These are phyloP conservation scores for Pecten maximus DNA, from an alignment of 2,888 invertebrate genomes.

Conservation along the genomic window DNA sequence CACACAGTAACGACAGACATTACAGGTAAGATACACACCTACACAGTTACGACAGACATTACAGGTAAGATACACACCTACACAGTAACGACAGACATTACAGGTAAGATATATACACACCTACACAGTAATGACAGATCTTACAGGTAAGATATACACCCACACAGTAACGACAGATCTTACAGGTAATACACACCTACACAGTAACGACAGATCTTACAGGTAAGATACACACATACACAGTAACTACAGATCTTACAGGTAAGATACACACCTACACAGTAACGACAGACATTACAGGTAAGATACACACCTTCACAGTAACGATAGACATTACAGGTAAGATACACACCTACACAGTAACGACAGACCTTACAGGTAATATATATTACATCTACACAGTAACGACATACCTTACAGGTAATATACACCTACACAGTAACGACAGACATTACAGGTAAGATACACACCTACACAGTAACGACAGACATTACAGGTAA, in stretches of 20 bases:
- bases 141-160: slow-evolving; percentile 77
- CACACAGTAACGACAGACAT: slow-evolving; percentile 69
- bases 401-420: no score
- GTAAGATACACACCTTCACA: no score
- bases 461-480: slow-evolving; percentile 72
- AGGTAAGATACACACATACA: no score
- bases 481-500: slow-evolving; percentile 74
- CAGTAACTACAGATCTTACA: no score
- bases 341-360: no score
- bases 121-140: slow-evolving; percentile 70
- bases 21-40: slow-evolving; percentile 77
- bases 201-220: no score
- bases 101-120: slow-evolving; percentile 75
- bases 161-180: slow-evolving; percentile 69
- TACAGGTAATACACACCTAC: slow-evolving; percentile 77
- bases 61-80: slow-evolving; percentile 75
- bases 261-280: slow-evolving; percentile 36
- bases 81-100: slow-evolving; percentile 72
- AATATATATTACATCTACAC: no score
- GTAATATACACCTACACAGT: slow-evolving; percentile 59
- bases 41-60: slow-evolving; percentile 72
- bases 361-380: no score
- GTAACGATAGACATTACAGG: no score
- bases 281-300: slow-evolving; percentile 75
- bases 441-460: slow-evolving; percentile 76